Evolutionary conservation across 2,888 invertebrate species (phyloP).

Genomic region (Lepeophtheirus nordmannii): DNA sequence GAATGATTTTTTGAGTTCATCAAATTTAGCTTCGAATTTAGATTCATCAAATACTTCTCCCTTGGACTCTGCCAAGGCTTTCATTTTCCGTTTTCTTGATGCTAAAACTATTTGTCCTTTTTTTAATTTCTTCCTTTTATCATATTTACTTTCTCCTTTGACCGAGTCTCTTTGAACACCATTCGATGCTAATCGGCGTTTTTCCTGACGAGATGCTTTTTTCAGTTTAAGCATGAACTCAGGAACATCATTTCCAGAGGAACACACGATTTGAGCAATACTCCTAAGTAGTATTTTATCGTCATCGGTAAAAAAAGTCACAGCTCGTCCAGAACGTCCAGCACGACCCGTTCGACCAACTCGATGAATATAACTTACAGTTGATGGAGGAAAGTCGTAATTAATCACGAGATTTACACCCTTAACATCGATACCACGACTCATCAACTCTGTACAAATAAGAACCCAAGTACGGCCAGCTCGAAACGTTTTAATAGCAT

Average conservation of each 20-base stretch:
- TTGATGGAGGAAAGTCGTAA: slow-evolving; percentile 85
- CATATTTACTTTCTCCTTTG: not conserved
- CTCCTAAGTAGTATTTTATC: slow-evolving; percentile 45
- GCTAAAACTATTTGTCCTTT: not conserved
- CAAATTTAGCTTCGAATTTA: not conserved
- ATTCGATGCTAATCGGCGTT: slow-evolving; percentile 4
- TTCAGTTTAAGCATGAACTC: slow-evolving; percentile 69
- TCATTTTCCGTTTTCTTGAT: not conserved
- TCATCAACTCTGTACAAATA: slow-evolving; percentile 91
- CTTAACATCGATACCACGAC: slow-evolving; percentile 89
- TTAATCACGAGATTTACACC: slow-evolving; percentile 91
- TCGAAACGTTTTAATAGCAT: slow-evolving; percentile 74
- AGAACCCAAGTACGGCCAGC: slow-evolving; percentile 86
- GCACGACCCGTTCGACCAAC: slow-evolving; percentile 82
- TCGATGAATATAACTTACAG: slow-evolving; percentile 77
- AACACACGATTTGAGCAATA: slow-evolving; percentile 41
- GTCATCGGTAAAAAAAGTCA: slow-evolving; percentile 83
- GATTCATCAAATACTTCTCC: not conserved
- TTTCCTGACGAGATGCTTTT: slow-evolving; percentile 39
- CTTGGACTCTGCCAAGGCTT: not conserved
- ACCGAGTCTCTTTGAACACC: slow-evolving; percentile 7
- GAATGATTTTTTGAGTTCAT: not conserved
- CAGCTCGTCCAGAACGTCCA: slow-evolving; percentile 66
- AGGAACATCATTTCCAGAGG: slow-evolving; percentile 81
- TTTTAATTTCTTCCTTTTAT: not conserved